Evolutionary conservation across 1,140 invertebrate species (phyloP).

Genomic region (Amyelois transitella): DNA sequence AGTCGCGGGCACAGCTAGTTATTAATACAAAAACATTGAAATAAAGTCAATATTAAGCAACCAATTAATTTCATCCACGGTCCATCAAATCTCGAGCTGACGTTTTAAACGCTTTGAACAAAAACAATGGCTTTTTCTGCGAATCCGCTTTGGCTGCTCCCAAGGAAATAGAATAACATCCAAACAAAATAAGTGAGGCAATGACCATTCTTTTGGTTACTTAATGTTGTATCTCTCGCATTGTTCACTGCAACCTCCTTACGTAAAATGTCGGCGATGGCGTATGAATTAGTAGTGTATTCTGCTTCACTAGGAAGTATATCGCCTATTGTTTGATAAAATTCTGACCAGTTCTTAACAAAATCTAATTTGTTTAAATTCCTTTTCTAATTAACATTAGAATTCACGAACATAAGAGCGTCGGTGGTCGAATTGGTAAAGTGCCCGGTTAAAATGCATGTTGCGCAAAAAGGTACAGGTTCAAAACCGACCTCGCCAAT

Average conservation of each 20-base stretch:
- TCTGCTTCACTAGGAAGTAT: conserved; percentile 49
- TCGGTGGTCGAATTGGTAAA: too few species aligned
- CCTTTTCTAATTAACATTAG: too few species aligned
- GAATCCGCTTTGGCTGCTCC: conserved; percentile 41
- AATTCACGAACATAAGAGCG: too few species aligned
- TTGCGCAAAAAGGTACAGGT: too few species aligned
- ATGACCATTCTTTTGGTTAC: conserved; percentile 59
- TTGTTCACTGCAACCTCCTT: conserved; percentile 50
- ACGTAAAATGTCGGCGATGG: conserved; percentile 61
- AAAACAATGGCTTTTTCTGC: conserved; percentile 40
- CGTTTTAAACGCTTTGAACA: conserved; percentile 5
- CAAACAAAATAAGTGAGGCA: conserved; percentile 56
- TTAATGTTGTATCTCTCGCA: conserved; percentile 57
- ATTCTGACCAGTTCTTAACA: not conserved
- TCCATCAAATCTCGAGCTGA: not conserved
- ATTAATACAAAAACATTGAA: not conserved
- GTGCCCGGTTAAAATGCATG: too few species aligned
- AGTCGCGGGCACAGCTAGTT: too few species aligned
- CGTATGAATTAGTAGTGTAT: conserved; percentile 65
- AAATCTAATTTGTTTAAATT: too few species aligned
- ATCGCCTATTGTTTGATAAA: conserved; percentile 48
- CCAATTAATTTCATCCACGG: conserved; percentile 9
- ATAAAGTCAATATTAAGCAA: not conserved
- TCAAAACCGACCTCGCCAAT: too few species aligned
- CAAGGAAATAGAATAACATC: conserved; percentile 45